phyloP scores from a whole-genome alignment of 1,140 invertebrate species.

The Tachypleus tridentatus region DNA sequence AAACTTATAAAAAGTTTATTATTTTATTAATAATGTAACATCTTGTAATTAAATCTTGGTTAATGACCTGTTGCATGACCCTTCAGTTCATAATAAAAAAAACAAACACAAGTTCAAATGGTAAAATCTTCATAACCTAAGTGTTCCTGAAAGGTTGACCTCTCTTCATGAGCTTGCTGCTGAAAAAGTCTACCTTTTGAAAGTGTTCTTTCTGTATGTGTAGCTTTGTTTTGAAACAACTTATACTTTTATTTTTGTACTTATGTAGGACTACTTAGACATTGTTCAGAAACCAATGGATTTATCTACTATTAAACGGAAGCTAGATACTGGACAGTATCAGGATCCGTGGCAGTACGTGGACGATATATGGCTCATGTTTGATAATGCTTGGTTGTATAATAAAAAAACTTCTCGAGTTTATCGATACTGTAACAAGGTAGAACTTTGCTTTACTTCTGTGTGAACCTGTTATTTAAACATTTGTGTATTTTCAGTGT shows the following conservation, averaged over 20 bases:
- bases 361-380: slow-evolving; percentile 99
- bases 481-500: too few species aligned
- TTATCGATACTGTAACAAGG: slow-evolving; percentile 96
- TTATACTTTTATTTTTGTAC: neutral
- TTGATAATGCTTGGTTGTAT: slow-evolving; percentile 99
- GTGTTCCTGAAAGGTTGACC: neutral
- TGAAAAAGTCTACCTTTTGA: too few species aligned
- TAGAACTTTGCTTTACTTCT: slow-evolving; percentile 36
- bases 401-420: slow-evolving; percentile 97
- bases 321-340: slow-evolving; percentile 87
- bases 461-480: too few species aligned
- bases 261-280: slow-evolving; percentile 91
- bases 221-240: too few species aligned
- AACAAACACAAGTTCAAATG: too few species aligned
- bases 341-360: slow-evolving; percentile 98
- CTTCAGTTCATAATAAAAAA: too few species aligned
- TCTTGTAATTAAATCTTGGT: too few species aligned
- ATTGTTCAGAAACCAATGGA: slow-evolving; percentile 99
- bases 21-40: too few species aligned
- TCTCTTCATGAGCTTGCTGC: neutral
- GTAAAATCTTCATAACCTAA: too few species aligned
- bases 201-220: too few species aligned
- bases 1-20: too few species aligned
- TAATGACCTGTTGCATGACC: too few species aligned
- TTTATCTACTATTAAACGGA: slow-evolving; percentile 86